Conservation (phyloP, 2,113 vertebrate genomes). For the Gallinago paraguaiae region DNA sequence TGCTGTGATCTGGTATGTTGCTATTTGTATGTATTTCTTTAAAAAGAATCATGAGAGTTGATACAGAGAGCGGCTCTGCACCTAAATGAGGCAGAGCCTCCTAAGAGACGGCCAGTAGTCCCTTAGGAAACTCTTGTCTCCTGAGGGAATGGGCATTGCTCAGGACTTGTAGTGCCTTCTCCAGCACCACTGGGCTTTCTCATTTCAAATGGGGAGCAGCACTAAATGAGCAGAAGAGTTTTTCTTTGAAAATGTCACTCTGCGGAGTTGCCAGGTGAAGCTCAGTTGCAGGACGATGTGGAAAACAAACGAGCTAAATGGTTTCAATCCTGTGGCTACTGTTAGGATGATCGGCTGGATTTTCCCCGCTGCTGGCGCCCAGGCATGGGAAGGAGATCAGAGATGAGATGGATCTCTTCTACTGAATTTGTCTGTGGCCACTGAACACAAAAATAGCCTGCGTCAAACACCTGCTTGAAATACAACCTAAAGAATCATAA, state of each 20-base stretch:
- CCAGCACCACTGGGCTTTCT: background rate
- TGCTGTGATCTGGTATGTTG: background rate
- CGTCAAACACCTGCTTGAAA: background rate
- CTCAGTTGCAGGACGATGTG: accelerated
- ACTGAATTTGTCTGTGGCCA: background rate
- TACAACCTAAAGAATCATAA: background rate
- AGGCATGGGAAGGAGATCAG: background rate
- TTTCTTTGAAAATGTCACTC: background rate
- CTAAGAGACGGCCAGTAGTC: background rate
- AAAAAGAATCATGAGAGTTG: background rate
- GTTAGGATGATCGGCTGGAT: background rate
- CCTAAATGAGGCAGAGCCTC: background rate
- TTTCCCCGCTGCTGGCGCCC: background rate
- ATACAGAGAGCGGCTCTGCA: background rate
- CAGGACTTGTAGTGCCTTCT: background rate
- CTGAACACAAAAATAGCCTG: background rate
- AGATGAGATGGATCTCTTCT: background rate
- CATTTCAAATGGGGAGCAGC: accelerated
- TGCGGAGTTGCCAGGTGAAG: background rate
- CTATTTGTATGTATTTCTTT: background rate
- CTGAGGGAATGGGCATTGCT: background rate
- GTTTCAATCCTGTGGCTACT: background rate
- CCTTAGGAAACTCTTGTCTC: background rate
- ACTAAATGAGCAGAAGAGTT: background rate
- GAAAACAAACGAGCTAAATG: background rate